Evolutionary conservation across 1,140 invertebrate genomes (phyloP).

Genomic region (Drosophila sp.): DNA sequence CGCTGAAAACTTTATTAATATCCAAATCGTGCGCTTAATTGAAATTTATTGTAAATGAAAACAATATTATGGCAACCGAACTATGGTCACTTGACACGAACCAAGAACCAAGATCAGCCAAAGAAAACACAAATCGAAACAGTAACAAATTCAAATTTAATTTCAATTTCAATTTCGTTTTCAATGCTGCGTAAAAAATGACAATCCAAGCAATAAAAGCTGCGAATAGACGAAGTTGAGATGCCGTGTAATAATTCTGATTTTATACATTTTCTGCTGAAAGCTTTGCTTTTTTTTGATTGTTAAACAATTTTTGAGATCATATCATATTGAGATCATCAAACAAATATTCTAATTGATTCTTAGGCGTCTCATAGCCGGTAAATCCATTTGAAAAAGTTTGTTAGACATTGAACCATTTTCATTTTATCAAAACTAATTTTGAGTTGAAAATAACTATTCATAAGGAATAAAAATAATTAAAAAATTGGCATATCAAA

Average conservation of each 20-base stretch:
- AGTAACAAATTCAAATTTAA: slow-evolving; percentile 15
- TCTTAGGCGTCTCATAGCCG: too few relatives aligned
- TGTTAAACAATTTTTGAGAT: too few relatives aligned
- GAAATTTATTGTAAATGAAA: slow-evolving; percentile 84
- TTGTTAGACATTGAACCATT: too few relatives aligned
- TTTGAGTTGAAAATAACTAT: too few relatives aligned
- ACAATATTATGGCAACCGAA: slow-evolving; percentile 67
- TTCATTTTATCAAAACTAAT: too few relatives aligned
- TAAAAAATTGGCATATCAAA: too few relatives aligned
- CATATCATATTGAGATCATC: too few relatives aligned
- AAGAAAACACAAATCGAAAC: slow-evolving; percentile 26
- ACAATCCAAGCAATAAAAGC: neutral
- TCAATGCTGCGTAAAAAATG: neutral
- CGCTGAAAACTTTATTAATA: slow-evolving; percentile 78
- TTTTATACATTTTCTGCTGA: neutral
- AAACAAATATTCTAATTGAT: too few relatives aligned
- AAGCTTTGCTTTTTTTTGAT: too few relatives aligned
- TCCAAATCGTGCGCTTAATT: slow-evolving; percentile 81
- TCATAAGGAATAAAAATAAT: too few relatives aligned
- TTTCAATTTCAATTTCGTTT: slow-evolving; percentile 4
- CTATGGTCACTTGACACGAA: slow-evolving; percentile 72
- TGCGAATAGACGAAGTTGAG: neutral
- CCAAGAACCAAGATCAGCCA: slow-evolving; percentile 49
- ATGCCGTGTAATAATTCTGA: neutral
- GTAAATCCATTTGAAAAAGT: too few relatives aligned